A percentile compares a stretch with the other conserved stretches of the same genome.
Evolutionary conservation across 2,888 invertebrate genomes (phyloP).

Genomic region (Leptopterna dolabrata): DNA sequence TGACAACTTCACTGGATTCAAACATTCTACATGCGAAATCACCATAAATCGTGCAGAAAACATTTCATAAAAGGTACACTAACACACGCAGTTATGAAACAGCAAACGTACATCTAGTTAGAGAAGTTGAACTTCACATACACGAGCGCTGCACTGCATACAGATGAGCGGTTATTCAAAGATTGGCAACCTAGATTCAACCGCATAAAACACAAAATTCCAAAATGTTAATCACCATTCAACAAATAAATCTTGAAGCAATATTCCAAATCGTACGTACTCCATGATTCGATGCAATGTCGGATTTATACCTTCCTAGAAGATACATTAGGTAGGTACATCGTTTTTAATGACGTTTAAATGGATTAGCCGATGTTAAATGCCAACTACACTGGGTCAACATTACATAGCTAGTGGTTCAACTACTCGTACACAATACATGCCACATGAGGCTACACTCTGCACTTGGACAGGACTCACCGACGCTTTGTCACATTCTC

Average conservation of each 20-base stretch:
- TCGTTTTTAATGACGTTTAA: too few species aligned
- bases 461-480: constrained; percentile 14
- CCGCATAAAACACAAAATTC: not conserved
- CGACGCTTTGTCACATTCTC: constrained; percentile 48
- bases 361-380: too few species aligned
- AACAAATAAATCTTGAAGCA: too few species aligned
- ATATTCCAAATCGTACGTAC: too few species aligned
- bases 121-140: not conserved
- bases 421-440: not conserved
- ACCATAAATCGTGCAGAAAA: not conserved
- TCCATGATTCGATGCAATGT: too few species aligned
- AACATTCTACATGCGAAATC: not conserved
- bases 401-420: not conserved
- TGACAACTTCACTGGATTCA: not conserved
- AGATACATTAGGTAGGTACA: too few species aligned
- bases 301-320: too few species aligned
- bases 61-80: not conserved
- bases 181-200: not conserved
- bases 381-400: too few species aligned
- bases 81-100: not conserved
- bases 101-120: not conserved
- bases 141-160: not conserved
- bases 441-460: not conserved
- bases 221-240: not conserved
- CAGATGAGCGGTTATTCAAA: not conserved